Base-by-base conservation (phyloP, 2,888 invertebrate species). In the Epirrita christyi region DNA sequence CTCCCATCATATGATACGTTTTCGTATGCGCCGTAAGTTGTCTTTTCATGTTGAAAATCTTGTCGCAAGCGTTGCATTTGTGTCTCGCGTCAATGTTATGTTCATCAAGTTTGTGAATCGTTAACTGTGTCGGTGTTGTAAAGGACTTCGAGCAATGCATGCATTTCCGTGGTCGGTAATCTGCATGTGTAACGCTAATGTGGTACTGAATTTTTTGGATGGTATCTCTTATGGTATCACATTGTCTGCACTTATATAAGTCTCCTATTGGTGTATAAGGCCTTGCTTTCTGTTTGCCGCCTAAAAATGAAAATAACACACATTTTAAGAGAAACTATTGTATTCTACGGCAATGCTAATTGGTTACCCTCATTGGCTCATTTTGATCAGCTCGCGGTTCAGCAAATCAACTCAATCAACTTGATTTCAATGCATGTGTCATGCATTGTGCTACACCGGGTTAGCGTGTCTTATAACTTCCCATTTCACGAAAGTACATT, bases 21-120 rank as follows among this genome's bases (percentile, higher is more conserved):
- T 34, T 36, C 1, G 10, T 34, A 11, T 55, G 55, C 3, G 6
- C n/a, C 5, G 0, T 45, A 6, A 40, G 27, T 5, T 45, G 29
- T 4, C 2, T 3, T 9, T 43, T 43, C 1, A 9, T 10, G 14
- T n/a, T 8, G 46, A 43, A 55, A 0, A 9, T 11, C 1, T 11
- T 44, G 15, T 57, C 56, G 6, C 56, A 57, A 3, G 51, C 56
- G 42, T 51, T 51, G 15, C 56, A 57, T 36, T 50, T 57, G 11
- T 36, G 13, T 13, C 51, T 36, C 2, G 51, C 47, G 27, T 57
- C 56, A n/a, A 57, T 51, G 9, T 29, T 29, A n/a, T 59, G 58
- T 9, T 54, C 34, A 0, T 40, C 37, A 5, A 45, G 21, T 15
- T 55, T 55, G 36, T 55, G 55, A 6, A 15, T 34, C 0, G 38